Evolutionary conservation across 2,113 vertebrate genomes (phyloP), one percentile per base, ranked within the genome.

Genomic region (Regulus satrapa): DNA sequence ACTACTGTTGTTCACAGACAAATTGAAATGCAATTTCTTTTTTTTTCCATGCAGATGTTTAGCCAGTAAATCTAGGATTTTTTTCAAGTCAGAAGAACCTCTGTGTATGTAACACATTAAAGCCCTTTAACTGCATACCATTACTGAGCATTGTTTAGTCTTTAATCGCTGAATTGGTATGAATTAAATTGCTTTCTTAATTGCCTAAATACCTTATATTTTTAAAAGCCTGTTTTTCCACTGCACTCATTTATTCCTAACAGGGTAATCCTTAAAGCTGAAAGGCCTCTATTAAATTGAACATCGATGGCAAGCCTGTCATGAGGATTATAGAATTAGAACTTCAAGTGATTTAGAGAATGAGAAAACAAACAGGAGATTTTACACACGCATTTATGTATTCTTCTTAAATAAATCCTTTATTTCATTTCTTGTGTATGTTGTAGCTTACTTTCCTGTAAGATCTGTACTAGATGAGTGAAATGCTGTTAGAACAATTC

Each of bases 271-370:
- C 89, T 94, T 97, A 97, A 97, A 97, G 77, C 93, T 94, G 94
- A 96, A 98, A 97, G 89, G 58, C 41, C 72, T 69, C 11, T 95
- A 97, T 97, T 95, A 96, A 90, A 97, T 97, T 97, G 95, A 97
- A 95, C 92, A 97, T 96, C 94, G 84, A 93, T 96, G 85, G 87
- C 89, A 96, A 97, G 96, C 41, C 83, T 93, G 94, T 97, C 92
- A 95, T 83, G 80, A 95, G 85, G 96, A 97, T 98, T 98, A 97
- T 92, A 72, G 96, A 98, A 97, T 97, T 97, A 97, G 96, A 97
- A 94, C 86, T 88, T 95, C 36, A 43, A 92, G 87, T 93, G 88
- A 91, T 96, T 94, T 96, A 79, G 78, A 94, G 76, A 98, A 97
- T 95, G 93, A 96, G 85, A 97, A 97, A 96, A 97, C 71, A 97